Conservation (phyloP, 2,888 invertebrate genomes). For the Linnaemya vulpina region DNA sequence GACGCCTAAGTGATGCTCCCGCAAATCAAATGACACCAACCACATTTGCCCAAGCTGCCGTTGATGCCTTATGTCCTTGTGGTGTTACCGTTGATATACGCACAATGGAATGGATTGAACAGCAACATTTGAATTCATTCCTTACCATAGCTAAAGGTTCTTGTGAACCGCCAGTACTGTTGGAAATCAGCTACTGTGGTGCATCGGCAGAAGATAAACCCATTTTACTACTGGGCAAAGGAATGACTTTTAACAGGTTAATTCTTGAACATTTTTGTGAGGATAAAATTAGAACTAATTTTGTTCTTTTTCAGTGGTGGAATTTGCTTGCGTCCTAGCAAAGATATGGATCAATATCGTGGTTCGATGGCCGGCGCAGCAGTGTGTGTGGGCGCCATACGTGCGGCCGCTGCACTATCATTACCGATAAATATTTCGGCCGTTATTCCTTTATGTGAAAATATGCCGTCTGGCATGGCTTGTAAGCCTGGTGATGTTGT, state of each 20-base stretch:
- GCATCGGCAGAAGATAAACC: constrained; percentile 83
- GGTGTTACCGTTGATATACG: constrained; percentile 84
- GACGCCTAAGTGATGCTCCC: constrained; percentile 88
- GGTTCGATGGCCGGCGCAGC: constrained; percentile 87
- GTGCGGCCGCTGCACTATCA: constrained; percentile 84
- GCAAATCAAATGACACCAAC: constrained; percentile 90
- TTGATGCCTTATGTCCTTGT: constrained; percentile 86
- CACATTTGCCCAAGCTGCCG: constrained; percentile 87
- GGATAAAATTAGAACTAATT: not conserved
- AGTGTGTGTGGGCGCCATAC: constrained; percentile 84
- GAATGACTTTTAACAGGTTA: constrained; percentile 85
- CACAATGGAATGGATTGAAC: constrained; percentile 85
- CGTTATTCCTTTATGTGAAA: constrained; percentile 83
- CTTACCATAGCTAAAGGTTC: constrained; percentile 81
- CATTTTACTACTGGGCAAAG: constrained; percentile 85
- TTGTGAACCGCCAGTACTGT: constrained; percentile 85
- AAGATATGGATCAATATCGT: constrained; percentile 80
- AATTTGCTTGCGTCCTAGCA: constrained; percentile 76
- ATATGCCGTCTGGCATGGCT: constrained; percentile 85
- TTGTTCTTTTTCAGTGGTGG: constrained; percentile 78
- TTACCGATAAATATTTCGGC: constrained; percentile 84
- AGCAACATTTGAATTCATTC: constrained; percentile 85
- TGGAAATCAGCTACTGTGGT: constrained; percentile 85
- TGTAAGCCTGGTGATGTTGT: constrained; percentile 84
- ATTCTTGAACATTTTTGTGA: not conserved